A percentile compares a stretch with the other conserved stretches of the same genome.
phyloP scores from a whole-genome alignment of 1,140 invertebrate species.

The Scaptomyza hsui region DNA sequence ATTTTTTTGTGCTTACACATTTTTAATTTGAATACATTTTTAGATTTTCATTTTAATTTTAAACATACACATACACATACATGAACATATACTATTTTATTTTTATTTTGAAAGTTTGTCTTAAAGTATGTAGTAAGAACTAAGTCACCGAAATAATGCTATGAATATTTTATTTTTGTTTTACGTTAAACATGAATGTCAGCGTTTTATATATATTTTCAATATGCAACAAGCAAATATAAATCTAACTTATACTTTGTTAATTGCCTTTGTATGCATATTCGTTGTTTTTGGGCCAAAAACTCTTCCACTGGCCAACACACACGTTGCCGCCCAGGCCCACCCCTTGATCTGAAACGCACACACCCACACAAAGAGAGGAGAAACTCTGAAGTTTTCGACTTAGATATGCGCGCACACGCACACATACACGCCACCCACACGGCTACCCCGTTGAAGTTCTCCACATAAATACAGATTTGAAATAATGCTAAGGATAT shows the following conservation, averaged over 20 bases:
- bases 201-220: background rate
- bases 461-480: background rate
- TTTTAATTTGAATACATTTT: no score
- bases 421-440: background rate
- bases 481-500: background rate
- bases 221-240: conserved; percentile 2
- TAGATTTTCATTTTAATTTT: background rate
- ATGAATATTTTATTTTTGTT: conserved; percentile 11
- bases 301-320: no score
- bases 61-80: no score
- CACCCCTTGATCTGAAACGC: background rate
- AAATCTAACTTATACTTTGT: conserved; percentile 12
- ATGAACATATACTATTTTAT: background rate
- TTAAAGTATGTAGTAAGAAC: conserved; percentile 7
- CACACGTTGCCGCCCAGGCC: background rate
- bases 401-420: no score
- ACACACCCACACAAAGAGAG: background rate
- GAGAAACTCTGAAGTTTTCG: no score
- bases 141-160: conserved; percentile 4
- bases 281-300: no score
- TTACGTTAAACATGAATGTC: conserved; percentile 1
- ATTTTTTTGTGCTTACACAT: no score
- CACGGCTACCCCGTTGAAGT: background rate
- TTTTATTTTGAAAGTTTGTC: conserved; percentile 2
- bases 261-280: conserved; percentile 1